Evolutionary conservation across 2,888 invertebrate species (phyloP).

Genomic region (Idaea dimidiata): DNA sequence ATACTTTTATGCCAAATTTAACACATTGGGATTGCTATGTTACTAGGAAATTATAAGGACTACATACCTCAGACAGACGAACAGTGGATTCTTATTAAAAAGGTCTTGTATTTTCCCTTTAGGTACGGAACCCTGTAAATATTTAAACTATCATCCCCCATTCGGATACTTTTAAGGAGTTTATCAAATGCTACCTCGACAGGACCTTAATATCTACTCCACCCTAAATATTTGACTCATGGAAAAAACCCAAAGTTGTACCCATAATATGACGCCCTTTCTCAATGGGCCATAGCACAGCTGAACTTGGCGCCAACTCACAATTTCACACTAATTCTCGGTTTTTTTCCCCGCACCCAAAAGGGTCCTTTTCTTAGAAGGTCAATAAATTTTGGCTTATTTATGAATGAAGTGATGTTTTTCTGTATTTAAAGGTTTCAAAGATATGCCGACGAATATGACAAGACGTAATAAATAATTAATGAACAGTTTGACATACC

Average conservation of each 20-base stretch:
- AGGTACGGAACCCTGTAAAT: neutral
- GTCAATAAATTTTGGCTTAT: slow-evolving; percentile 27
- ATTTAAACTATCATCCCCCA: too few relatives aligned
- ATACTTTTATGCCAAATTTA: neutral
- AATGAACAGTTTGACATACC: neutral
- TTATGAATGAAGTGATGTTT: slow-evolving; percentile 24
- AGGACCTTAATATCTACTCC: neutral
- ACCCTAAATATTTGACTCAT: neutral
- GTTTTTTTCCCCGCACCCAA: slow-evolving; percentile 35
- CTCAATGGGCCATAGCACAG: slow-evolving; percentile 7
- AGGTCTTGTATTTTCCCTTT: too few relatives aligned
- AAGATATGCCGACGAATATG: neutral
- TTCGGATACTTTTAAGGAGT: neutral
- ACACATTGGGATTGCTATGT: too few relatives aligned
- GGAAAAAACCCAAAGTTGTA: neutral
- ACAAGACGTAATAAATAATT: neutral
- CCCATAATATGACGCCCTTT: slow-evolving; percentile 10
- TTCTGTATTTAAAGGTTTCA: slow-evolving; percentile 10
- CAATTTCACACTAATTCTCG: slow-evolving; percentile 16
- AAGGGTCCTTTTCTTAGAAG: slow-evolving; percentile 48
- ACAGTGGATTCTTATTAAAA: neutral
- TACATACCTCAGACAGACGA: too few relatives aligned
- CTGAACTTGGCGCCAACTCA: slow-evolving; percentile 20
- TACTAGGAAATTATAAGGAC: too few relatives aligned
- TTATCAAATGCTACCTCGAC: neutral